phyloP scores from a whole-genome alignment of 2,888 invertebrate species.

The Azorinus chamasolen region DNA sequence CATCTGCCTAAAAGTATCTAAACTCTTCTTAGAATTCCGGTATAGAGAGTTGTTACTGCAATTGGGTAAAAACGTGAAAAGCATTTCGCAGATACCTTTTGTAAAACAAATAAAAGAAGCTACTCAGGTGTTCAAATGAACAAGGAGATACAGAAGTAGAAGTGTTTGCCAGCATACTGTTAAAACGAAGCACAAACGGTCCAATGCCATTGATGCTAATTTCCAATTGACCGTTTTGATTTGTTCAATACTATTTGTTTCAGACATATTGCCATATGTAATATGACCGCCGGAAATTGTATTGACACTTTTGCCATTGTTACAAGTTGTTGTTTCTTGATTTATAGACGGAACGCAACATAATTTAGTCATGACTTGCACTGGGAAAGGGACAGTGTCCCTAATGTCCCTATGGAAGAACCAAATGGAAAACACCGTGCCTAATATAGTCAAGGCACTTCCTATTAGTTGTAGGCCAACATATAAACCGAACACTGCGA shows the following conservation, averaged over 20 bases:
- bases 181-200: conserved; percentile 57
- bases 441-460: conserved; percentile 59
- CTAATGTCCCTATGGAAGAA: conserved; percentile 52
- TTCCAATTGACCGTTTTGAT: conserved; percentile 45
- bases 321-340: neutral
- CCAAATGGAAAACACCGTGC: conserved; percentile 60
- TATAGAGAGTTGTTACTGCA: too few relatives aligned
- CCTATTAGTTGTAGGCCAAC: conserved; percentile 63
- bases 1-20: too few relatives aligned
- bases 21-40: too few relatives aligned
- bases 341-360: conserved; percentile 18
- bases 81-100: too few relatives aligned
- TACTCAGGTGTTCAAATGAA: conserved; percentile 15
- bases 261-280: too few relatives aligned
- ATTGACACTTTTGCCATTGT: neutral
- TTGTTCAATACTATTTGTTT: too few relatives aligned
- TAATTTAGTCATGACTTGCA: conserved; percentile 18
- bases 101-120: too few relatives aligned
- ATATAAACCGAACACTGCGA: conserved; percentile 62
- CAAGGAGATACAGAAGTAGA: conserved; percentile 37
- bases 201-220: conserved; percentile 55
- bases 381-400: conserved; percentile 28
- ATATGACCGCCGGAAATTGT: neutral
- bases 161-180: conserved; percentile 44
- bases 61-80: too few relatives aligned